These are phyloP conservation scores for Paedocypris micromegethes DNA, from an alignment of 2,797 vertebrate genomes.

Conservation along the genomic window DNA sequence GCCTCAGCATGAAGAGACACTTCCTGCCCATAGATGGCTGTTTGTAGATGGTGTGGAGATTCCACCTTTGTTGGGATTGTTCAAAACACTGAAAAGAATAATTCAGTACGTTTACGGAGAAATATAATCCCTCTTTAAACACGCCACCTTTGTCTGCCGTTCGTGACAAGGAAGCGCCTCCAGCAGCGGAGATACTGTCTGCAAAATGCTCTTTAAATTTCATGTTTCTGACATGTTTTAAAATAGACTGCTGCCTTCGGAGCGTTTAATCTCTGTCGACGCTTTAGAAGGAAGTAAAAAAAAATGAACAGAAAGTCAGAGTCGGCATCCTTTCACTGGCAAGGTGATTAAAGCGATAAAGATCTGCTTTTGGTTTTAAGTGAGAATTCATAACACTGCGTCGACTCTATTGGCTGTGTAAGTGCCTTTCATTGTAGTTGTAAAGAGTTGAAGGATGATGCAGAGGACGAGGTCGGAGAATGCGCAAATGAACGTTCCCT, in stretches of 20 bases:
- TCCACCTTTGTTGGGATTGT: slow-evolving; percentile 10
- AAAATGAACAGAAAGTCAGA: background rate
- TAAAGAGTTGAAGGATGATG: slow-evolving; percentile 2
- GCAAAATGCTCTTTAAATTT: slow-evolving; percentile 38
- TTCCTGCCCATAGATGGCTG: slow-evolving; percentile 11
- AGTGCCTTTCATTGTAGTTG: slow-evolving; percentile 8
- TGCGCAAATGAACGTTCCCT: slow-evolving; percentile 5
- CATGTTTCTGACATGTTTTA: slow-evolving; percentile 34
- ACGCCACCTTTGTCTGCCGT: slow-evolving; percentile 41
- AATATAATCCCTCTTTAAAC: slow-evolving; percentile 43
- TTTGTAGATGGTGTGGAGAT: background rate
- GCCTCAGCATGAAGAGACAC: slow-evolving; percentile 12
- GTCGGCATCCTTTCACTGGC: slow-evolving; percentile 24
- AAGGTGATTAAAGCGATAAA: slow-evolving; percentile 32
- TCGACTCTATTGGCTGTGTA: slow-evolving; percentile 5
- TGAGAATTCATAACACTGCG: slow-evolving; percentile 23
- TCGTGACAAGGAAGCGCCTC: slow-evolving; percentile 46
- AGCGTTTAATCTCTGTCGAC: slow-evolving; percentile 11
- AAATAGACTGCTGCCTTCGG: slow-evolving; percentile 33
- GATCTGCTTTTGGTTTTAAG: slow-evolving; percentile 32
- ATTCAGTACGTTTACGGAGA: slow-evolving; percentile 44
- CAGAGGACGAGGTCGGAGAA: slow-evolving; percentile 3
- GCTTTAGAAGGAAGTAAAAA: slow-evolving; percentile 5
- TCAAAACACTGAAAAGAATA: slow-evolving; percentile 18
- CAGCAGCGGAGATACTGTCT: slow-evolving; percentile 46